phyloP scores from a whole-genome alignment of 2,113 vertebrate genomes.

The Melierax canorus region DNA sequence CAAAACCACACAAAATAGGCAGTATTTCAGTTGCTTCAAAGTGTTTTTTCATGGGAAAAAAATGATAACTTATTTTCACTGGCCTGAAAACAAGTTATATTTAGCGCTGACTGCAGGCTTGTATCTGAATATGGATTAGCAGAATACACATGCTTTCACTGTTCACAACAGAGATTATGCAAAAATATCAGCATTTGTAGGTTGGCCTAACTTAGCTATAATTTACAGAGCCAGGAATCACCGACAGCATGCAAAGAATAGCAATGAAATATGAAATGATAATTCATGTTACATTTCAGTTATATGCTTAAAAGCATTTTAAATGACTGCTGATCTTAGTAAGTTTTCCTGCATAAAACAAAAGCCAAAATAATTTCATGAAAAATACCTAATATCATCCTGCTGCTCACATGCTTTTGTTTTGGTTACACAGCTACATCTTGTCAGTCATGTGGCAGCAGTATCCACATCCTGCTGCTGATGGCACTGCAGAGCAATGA shows the following conservation, averaged over 20 bases:
- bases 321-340: conserved; percentile 34
- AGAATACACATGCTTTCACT: conserved; percentile 26
- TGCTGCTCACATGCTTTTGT: background rate
- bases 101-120: background rate
- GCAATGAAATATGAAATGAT: conserved; percentile 48
- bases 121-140: conserved; percentile 29
- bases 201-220: conserved; percentile 20
- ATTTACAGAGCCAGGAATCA: conserved; percentile 52
- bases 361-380: background rate
- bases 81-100: conserved; percentile 16
- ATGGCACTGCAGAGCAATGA: background rate
- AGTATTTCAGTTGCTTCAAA: conserved; percentile 2
- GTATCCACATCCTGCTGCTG: background rate
- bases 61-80: background rate
- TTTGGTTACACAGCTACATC: background rate
- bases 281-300: conserved; percentile 34
- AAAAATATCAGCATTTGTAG: conserved; percentile 32
- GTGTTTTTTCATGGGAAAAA: background rate
- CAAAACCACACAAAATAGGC: background rate
- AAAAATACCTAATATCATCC: background rate
- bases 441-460: background rate
- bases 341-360: conserved; percentile 2
- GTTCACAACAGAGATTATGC: conserved; percentile 41
- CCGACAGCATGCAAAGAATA: conserved; percentile 38
- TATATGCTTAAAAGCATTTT: conserved; percentile 50